Conservation (phyloP, 2,113 vertebrate species). For the Nothocercus nigrocapillus region DNA sequence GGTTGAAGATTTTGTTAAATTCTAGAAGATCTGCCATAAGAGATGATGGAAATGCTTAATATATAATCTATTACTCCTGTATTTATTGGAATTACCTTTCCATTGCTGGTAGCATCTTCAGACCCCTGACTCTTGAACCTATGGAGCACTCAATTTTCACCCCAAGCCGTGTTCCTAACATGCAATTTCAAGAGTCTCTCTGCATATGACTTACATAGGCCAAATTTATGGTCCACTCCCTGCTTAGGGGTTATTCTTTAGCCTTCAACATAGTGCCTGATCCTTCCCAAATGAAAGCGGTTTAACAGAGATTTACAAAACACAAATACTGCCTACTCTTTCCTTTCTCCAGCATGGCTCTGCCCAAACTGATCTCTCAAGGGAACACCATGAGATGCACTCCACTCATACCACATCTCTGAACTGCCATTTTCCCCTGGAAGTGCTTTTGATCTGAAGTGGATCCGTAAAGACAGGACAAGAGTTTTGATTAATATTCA, state of each 20-base stretch:
- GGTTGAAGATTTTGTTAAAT: neutral
- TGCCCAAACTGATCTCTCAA: neutral
- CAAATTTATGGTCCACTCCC: neutral
- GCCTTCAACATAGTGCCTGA: neutral
- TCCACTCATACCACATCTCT: neutral
- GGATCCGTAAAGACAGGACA: neutral
- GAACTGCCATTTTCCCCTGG: neutral
- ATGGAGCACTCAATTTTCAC: neutral
- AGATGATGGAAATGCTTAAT: neutral
- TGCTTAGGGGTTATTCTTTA: neutral
- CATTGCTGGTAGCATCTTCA: neutral
- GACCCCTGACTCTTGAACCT: neutral
- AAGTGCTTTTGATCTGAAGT: constrained; percentile 13
- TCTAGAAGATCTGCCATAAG: neutral
- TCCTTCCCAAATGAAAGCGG: neutral
- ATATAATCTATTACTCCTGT: neutral
- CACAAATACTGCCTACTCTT: neutral
- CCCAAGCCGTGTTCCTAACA: neutral
- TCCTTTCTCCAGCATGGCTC: neutral
- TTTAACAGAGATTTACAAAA: neutral
- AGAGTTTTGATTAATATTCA: constrained; percentile 3
- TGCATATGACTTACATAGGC: neutral
- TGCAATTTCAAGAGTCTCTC: neutral
- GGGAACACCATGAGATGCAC: neutral
- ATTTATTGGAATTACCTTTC: neutral